phyloP scores from a whole-genome alignment of 2,113 vertebrate genomes.

The Elgaria multicarinata region DNA sequence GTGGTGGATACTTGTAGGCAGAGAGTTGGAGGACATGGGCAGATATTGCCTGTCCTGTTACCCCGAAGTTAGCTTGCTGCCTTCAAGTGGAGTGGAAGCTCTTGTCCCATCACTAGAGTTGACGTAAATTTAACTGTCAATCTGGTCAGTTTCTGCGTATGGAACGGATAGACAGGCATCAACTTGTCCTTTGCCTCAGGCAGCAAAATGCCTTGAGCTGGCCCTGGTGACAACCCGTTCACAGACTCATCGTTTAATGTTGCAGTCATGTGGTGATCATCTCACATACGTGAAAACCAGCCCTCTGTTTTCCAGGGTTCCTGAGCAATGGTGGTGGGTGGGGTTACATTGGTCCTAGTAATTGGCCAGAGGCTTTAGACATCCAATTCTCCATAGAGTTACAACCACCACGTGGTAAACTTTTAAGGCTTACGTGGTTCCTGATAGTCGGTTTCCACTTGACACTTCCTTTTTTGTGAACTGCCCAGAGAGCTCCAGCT shows the following conservation, averaged over 20 bases:
- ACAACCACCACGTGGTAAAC: too few relatives aligned
- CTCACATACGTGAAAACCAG: neutral
- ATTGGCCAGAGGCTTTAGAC: neutral
- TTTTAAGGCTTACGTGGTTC: neutral
- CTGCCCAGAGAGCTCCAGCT: too few relatives aligned
- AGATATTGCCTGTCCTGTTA: neutral
- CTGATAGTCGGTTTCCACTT: neutral
- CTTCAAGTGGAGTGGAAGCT: neutral
- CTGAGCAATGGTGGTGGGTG: too few relatives aligned
- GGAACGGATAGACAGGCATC: too few relatives aligned
- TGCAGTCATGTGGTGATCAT: too few relatives aligned
- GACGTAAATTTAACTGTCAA: neutral
- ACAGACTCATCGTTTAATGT: neutral
- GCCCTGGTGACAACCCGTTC: neutral
- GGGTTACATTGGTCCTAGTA: neutral
- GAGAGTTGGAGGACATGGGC: too few relatives aligned
- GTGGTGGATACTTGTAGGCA: too few relatives aligned
- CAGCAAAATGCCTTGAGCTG: neutral
- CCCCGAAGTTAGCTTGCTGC: neutral
- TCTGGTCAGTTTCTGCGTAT: neutral
- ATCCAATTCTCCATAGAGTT: neutral
- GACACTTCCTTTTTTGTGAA: neutral
- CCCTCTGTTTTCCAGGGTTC: neutral
- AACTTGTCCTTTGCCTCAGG: neutral
- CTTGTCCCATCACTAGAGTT: neutral